Evolutionary conservation across 2,888 invertebrate species (phyloP).

Genomic region (Cheilosia pagana): DNA sequence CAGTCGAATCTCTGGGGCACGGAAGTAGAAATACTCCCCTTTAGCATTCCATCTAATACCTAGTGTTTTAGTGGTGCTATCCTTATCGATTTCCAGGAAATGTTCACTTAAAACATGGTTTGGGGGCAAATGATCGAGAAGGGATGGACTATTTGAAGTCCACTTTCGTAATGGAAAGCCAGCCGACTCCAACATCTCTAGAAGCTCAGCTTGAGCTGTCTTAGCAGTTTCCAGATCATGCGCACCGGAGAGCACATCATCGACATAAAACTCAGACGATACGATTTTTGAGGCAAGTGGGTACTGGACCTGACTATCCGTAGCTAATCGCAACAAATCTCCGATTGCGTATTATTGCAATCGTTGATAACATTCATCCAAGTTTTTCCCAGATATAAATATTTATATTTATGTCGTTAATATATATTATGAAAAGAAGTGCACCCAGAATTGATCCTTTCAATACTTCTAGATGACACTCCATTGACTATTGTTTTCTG

Average conservation of each 20-base stretch:
- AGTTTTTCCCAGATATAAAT: too few species aligned
- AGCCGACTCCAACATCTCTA: not conserved
- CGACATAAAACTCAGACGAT: not conserved
- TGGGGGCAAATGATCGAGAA: not conserved
- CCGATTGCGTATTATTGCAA: too few species aligned
- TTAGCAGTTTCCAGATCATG: slow-evolving; percentile 11
- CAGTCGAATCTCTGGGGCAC: not conserved
- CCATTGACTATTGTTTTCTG: too few species aligned
- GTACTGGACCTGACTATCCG: not conserved
- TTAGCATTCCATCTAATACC: slow-evolving; percentile 17
- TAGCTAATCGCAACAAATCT: not conserved
- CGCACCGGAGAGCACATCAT: slow-evolving; percentile 3
- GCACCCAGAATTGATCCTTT: too few species aligned
- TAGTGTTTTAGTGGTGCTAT: slow-evolving; percentile 13
- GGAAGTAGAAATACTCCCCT: slow-evolving; percentile 7
- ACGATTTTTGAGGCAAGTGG: slow-evolving; percentile 12
- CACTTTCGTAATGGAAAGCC: slow-evolving; percentile 16
- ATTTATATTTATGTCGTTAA: too few species aligned
- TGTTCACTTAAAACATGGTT: slow-evolving; percentile 3
- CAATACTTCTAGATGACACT: too few species aligned
- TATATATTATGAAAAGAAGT: too few species aligned
- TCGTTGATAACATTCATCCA: too few species aligned
- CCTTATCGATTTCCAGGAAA: slow-evolving; percentile 6
- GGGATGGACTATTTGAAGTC: slow-evolving; percentile 5
- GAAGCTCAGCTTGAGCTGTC: slow-evolving; percentile 4